Evolutionary conservation across 2,113 vertebrate genomes (phyloP), one percentile per base, ranked within the genome.

Genomic region (Aspiorhynchus laticeps): DNA sequence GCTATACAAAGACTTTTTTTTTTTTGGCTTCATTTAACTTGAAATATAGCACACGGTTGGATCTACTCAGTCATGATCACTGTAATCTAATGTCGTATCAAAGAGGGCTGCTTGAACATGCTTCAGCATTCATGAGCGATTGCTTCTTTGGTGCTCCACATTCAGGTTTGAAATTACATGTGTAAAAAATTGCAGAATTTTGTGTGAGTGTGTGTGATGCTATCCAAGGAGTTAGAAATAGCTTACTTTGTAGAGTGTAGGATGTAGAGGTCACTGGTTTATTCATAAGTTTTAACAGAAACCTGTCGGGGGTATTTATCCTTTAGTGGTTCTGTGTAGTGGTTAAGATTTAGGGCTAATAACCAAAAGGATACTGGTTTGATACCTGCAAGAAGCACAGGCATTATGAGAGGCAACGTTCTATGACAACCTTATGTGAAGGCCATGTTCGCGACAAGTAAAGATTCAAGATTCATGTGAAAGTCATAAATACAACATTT

Each of bases 231-330:
- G 41, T 28, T 77, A 7, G n/a, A 77, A 51, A 51, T 31, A 31
- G 26, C 75, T 77, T 46, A 15, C 7, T 17, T 77, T 77, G 71
- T 41, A n/a, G 19, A n/a, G 71, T 38, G 33, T n/a, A 74, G 48
- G 76, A 56, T 33, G 31, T 63, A 80, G 63, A 63, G 56, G 56
- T 81, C 56, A 61, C 56, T 19, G 56, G 56, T 28, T 65, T 63
- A 78, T 51, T 78, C 75, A 48, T 78, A 17, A 53, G 43, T 53
- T 78, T 53, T 17, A 53, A 15, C 46, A 51, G 26, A 78, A 78
- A 51, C 75, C 26, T 71, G 46, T 78, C 76, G 26, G 38, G 7
- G 24, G 24, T 41, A 8, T 79, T 59, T 63, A 9, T 80, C 17
- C 41, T 80, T 36, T 28, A 63, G 36, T 26, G 21, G 79, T 46